A percentile compares a stretch with the other conserved stretches of the same genome.
Conservation (phyloP, 92 coral and sea anemone species). For the Zoanthus sansibaricus region DNA sequence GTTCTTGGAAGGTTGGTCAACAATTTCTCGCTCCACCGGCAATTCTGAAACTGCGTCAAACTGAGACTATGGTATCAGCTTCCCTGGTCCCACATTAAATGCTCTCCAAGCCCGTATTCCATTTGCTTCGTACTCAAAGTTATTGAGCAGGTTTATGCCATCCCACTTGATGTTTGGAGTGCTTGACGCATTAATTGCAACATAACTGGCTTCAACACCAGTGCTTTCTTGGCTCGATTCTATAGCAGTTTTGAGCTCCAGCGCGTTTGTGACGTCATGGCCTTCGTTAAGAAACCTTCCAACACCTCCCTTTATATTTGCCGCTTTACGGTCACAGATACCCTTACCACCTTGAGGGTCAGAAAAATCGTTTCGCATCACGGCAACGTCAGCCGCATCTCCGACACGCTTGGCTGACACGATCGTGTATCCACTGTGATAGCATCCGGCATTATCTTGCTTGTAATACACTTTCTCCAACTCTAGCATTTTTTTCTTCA, state of each 20-base stretch:
- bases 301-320: slow-evolving; percentile 12
- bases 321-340: slow-evolving; percentile 56
- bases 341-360: slow-evolving; percentile 48
- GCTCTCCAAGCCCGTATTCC: slow-evolving; percentile 30
- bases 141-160: slow-evolving; percentile 27
- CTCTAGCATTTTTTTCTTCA: slow-evolving; percentile 54
- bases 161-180: slow-evolving; percentile 32
- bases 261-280: slow-evolving; percentile 40
- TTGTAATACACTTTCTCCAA: slow-evolving; percentile 54
- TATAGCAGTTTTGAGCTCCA: slow-evolving; percentile 52
- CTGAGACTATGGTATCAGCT: neutral
- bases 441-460: slow-evolving; percentile 69
- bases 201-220: slow-evolving; percentile 40
- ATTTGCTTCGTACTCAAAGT: neutral
- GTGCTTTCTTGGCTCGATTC: slow-evolving; percentile 36
- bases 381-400: slow-evolving; percentile 46
- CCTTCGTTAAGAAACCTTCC: slow-evolving; percentile 3
- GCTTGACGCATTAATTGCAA: neutral
- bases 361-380: slow-evolving; percentile 54
- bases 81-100: slow-evolving; percentile 42
- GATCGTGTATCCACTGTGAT: slow-evolving; percentile 57
- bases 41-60: slow-evolving; percentile 32
- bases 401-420: slow-evolving; percentile 52
- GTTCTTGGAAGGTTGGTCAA: neutral
- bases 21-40: neutral